Evolutionary conservation across 1,140 invertebrate genomes (phyloP), one percentile per base, ranked within the genome.

Genomic region (Mesaphorura yosii): DNA sequence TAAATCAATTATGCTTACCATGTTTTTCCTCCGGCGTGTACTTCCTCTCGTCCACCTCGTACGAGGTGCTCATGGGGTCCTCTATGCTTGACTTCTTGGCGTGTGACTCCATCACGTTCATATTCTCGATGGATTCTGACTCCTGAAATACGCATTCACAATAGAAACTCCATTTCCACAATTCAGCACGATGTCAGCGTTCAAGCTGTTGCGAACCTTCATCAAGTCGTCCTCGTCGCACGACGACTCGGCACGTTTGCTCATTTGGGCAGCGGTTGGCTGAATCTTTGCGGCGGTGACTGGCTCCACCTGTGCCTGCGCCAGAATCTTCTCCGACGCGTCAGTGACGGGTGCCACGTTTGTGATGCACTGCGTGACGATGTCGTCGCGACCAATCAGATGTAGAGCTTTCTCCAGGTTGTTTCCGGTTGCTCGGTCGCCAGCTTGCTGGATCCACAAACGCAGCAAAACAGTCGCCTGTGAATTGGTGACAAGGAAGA

Each of bases 381-480:
- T 92, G 66, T 97, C 91, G 57, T 76, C 75, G 48, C 91, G 77
- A 44, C 83, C 83, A 50, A 96, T 94, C 62, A 82, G 82, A 64
- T 83, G 82, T 14, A 97, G 72, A 1, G 86, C 89, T 63, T 86
- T 81, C 69, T 95, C 90, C 53, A 97, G 71, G 6, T 80, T 81
- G 66, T 89, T 88, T 48, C 88, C 86, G 79, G 67, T 20, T 62
- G 69, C 56, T 29, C 47, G 60, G 64, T 60, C 66, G 23, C 59
- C 59, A 39, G 80, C 70, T 59, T 77, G 76, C 48, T 78, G 69
- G 55, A 81, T 69, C 88, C 89, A 96, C 26, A 92, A 74, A 59
- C 88, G 81, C 34, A 97, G 78, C 88, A 95, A 94, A 2, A 88
- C 82, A 58, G 91, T 84, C 0, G 88, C 90, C 69, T 58, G 34